Evolutionary conservation across 35 echinoderm and acorn worm genomes (phyloP).

Genomic region (Diadema setosum): DNA sequence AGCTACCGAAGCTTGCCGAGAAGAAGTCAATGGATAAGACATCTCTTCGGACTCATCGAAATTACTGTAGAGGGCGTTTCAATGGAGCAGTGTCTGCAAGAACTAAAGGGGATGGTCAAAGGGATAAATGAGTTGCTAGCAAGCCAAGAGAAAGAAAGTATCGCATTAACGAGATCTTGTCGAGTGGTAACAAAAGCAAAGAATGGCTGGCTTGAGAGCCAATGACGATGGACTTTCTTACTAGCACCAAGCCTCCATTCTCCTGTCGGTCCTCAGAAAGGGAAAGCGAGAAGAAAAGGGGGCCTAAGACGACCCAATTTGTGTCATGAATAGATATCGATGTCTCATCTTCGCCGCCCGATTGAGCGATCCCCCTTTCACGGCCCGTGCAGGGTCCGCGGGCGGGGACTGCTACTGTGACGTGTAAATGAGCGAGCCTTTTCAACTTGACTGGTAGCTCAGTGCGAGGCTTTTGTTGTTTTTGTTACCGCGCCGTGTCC

Average conservation of each 20-base stretch:
- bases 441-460: constrained; percentile 4
- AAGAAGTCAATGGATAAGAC: no score
- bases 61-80: no score
- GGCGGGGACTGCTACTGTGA: background rate
- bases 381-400: background rate
- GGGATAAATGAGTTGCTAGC: background rate
- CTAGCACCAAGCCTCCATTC: background rate
- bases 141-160: background rate
- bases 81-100: no score
- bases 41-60: no score
- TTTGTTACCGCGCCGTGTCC: background rate
- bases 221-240: background rate
- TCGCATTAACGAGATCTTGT: background rate
- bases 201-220: background rate
- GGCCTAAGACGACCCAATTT: constrained; percentile 26
- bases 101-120: no score
- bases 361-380: background rate
- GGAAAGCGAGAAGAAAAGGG: constrained; percentile 1
- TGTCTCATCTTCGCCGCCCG: background rate
- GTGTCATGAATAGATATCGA: constrained; percentile 9
- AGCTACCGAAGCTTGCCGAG: no score
- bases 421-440: constrained; percentile 3
- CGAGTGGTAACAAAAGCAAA: background rate
- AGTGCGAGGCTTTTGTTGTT: background rate
- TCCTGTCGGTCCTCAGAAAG: constrained; percentile 5